Evolutionary conservation across 2,797 vertebrate genomes (phyloP).

Genomic region (Potorous gilbertii): DNA sequence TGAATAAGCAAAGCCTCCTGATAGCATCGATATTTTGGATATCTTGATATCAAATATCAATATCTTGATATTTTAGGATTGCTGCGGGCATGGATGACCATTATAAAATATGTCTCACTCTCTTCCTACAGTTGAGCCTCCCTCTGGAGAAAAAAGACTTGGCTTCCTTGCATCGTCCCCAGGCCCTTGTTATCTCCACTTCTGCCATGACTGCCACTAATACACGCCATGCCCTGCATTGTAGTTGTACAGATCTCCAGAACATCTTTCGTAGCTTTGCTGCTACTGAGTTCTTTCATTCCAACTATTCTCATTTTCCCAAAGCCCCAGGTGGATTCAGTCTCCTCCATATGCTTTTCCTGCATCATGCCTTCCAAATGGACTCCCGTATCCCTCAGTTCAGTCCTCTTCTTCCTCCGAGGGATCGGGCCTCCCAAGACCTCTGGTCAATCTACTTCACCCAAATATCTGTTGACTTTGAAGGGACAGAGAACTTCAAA

Average conservation of each 20-base stretch:
- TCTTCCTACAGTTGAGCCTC: conserved; percentile 87
- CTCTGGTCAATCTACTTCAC: conserved; percentile 92
- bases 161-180: conserved; percentile 92
- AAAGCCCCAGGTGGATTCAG: conserved; percentile 87
- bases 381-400: conserved; percentile 71
- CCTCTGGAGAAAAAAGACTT: conserved; percentile 93
- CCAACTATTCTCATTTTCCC: conserved; percentile 86
- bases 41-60: no score
- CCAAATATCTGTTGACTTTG: conserved; percentile 90
- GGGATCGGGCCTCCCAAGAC: conserved; percentile 86
- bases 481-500: conserved; percentile 91
- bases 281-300: conserved; percentile 89
- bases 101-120: conserved; percentile 62
- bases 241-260: conserved; percentile 89
- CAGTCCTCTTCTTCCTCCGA: conserved; percentile 64
- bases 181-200: conserved; percentile 85
- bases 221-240: conserved; percentile 91
- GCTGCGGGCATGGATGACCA: background rate
- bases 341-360: conserved; percentile 91
- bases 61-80: background rate
- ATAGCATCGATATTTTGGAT: background rate
- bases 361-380: conserved; percentile 85
- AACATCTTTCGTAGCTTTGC: conserved; percentile 88
- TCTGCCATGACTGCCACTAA: conserved; percentile 91
- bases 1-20: background rate